These are phyloP conservation scores for Paralichthys olivaceus DNA, from an alignment of 2,113 vertebrate genomes.

Conservation along the genomic window DNA sequence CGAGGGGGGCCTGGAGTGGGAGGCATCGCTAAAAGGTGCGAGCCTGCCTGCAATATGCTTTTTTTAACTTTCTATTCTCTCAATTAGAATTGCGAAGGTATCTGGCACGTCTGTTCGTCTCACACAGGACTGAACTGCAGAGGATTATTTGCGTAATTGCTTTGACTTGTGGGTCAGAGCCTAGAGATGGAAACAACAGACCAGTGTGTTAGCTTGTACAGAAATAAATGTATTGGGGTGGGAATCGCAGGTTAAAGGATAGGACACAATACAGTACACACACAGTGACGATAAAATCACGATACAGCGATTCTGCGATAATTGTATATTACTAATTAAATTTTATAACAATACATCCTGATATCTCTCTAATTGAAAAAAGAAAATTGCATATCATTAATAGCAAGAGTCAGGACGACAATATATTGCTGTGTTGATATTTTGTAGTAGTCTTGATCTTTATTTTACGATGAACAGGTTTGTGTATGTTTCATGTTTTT, in stretches of 20 bases:
- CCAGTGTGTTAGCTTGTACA: slow-evolving; percentile 23
- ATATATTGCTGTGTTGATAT: too few relatives aligned
- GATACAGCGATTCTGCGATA: too few relatives aligned
- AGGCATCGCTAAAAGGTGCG: slow-evolving; percentile 40
- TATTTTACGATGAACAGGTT: background rate
- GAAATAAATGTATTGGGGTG: background rate
- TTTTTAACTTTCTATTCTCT: slow-evolving; percentile 24
- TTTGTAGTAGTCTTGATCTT: background rate
- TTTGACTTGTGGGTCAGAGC: slow-evolving; percentile 50
- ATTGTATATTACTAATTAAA: too few relatives aligned
- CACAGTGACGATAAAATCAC: too few relatives aligned
- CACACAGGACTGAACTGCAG: slow-evolving; percentile 56
- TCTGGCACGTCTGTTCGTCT: slow-evolving; percentile 42
- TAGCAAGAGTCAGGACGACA: too few relatives aligned
- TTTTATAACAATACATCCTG: too few relatives aligned
- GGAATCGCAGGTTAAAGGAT: background rate
- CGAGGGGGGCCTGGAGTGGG: slow-evolving; percentile 22
- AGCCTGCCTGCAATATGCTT: slow-evolving; percentile 61
- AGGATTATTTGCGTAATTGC: slow-evolving; percentile 67
- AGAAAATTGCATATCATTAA: too few relatives aligned
- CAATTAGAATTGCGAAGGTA: slow-evolving; percentile 59
- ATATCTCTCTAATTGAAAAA: too few relatives aligned
- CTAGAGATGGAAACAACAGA: slow-evolving; percentile 52
- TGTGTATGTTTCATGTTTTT: background rate
- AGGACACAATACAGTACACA: background rate